Base-by-base conservation (phyloP, 1,140 invertebrate species). In the Akabosia matsudoensis region DNA sequence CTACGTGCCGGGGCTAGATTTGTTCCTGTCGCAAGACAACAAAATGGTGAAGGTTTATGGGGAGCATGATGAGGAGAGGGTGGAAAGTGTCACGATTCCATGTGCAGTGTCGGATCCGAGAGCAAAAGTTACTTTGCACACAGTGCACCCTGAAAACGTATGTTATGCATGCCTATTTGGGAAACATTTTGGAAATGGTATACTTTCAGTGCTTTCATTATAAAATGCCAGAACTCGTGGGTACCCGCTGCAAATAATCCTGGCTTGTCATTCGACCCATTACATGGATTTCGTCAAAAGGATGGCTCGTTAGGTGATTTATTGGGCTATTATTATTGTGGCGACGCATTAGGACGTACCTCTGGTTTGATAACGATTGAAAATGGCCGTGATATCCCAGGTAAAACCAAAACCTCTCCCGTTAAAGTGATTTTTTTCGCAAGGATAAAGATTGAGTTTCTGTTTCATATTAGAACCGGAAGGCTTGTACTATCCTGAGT, bases 251-350 rank as follows among this genome's bases (percentile, higher is more conserved):
- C 24, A 10, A 45, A 18, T 26, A 73, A 56, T 18, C 54, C 75
- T 33, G 56, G 51, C 33, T 22, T 76, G n/a, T 73, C 75, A 0
- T 76, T 64, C 56, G 75, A 76, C n/a, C 75, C 75, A 0, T 37
- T 64, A 4, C n/a, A 31, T 64, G 75, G 75, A 3, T 76, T 76
- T 31, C 37, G 56, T 22, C 72, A 73, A 18, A 76, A 73, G 33
- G 56, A 70, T 26, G 70, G 72, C 34, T 31, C 70, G 26, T 51
- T 76, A 28, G 33, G 14, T n/a, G 52, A 76, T 31, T 34, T 76
- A 18, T 45, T 76, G 24, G 75, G 75, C 0, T 73, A 76, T 45
- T 76, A 76, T 37, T 73, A 76, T 30, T 76, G 75, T 31, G 54
- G 56, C 13, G 75, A 76, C 34, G 18, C 72, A 4, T 16, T 13